Base-by-base conservation (phyloP, 2,888 invertebrate species). In the Drosophila mercatorum region DNA sequence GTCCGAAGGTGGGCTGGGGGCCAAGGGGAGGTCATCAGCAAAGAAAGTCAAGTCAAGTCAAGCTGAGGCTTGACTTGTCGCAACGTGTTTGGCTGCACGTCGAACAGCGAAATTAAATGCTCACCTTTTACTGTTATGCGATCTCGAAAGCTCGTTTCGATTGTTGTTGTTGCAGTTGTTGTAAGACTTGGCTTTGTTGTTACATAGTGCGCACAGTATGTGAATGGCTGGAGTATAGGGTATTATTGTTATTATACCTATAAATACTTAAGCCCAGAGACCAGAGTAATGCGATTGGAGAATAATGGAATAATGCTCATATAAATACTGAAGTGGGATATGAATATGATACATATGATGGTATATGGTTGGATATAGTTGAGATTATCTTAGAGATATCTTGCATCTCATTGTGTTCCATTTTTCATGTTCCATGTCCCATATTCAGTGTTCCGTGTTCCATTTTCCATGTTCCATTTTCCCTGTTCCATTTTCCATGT, bases 41-140 rank as follows among this genome's bases (percentile, higher is more conserved):
- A 67, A 73, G 76, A 67, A 74, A 78, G 61, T 46, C 44, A 64
- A 66, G 61, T 46, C 40, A 64, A 66, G 67, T 55, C 55, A 55
- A 55, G 72, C 66, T 71, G 62, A 64, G 58, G 66, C 59, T 65
- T 66, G 40, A 61, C 66, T 66, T 53, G 67, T 58, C 53, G 28
- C 68, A 71, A 77, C 61, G 77, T 82, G 82, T 89, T 81, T 66
- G 55, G 53, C 61, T 62, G 58, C 78, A 69, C 73, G 66, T 65
- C 67, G 83, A 80, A 77, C 78, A 80, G 71, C 73, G 69, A 73
- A 77, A 90, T 88, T 77, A 88, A 86, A 86, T 89, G 77, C 72
- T 68, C 79, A 72, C 84, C 81, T 77, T 77, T 75, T 68, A 61
- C 69, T 68, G 73, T 66, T 82, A 61, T 70, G 69, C 67, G 64